Evolutionary conservation across 2,888 invertebrate species (phyloP).

Genomic region (Lysandra coridon): DNA sequence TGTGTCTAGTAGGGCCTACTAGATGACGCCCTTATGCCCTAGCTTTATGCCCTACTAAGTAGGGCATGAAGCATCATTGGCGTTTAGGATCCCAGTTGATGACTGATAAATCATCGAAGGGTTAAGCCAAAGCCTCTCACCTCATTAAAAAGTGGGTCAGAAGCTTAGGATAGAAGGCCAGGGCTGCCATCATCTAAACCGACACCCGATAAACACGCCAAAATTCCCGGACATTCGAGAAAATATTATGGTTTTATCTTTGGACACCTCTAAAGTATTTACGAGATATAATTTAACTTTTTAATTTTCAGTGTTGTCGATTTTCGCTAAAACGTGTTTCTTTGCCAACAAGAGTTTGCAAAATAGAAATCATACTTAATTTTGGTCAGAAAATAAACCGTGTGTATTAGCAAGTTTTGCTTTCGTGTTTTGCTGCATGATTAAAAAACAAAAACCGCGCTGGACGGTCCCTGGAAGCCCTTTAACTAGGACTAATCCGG

Average conservation of each 20-base stretch:
- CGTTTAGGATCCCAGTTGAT: not conserved
- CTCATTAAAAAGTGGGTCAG: slow-evolving; percentile 20
- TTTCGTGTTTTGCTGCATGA: too few species aligned
- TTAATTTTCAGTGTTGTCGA: not conserved
- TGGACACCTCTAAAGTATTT: not conserved
- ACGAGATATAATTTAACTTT: too few species aligned
- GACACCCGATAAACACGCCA: not conserved
- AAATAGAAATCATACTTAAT: too few species aligned
- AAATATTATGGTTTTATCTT: not conserved
- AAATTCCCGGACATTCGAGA: not conserved
- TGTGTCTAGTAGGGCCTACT: too few species aligned
- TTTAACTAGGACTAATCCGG: not conserved
- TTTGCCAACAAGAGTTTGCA: too few species aligned
- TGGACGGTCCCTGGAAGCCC: too few species aligned
- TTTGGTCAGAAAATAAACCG: too few species aligned
- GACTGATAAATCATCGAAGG: slow-evolving; percentile 24
- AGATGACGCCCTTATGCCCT: too few species aligned
- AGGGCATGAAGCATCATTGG: not conserved
- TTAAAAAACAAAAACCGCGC: too few species aligned
- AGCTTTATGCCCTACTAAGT: not conserved
- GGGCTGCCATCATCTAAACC: not conserved
- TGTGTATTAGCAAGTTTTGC: too few species aligned
- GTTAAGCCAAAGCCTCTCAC: slow-evolving; percentile 16
- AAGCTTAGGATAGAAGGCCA: not conserved
- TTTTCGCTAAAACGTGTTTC: not conserved